These are phyloP conservation scores for Hemistola chrysoprasaria DNA, from an alignment of 2,888 invertebrate genomes.

Conservation along the genomic window DNA sequence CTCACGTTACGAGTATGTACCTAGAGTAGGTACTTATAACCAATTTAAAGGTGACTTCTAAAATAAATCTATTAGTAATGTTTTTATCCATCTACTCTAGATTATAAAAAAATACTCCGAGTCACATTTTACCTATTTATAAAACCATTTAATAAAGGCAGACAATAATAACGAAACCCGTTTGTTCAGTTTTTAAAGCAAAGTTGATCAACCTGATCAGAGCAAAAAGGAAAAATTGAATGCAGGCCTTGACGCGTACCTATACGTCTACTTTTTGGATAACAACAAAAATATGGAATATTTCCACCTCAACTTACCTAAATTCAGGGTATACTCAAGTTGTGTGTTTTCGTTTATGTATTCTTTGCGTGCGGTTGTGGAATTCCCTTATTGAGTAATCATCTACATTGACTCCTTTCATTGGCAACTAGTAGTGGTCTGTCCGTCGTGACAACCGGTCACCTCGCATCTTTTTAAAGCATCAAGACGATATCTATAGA, in stretches of 20 bases:
- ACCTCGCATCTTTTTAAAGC: slow-evolving; percentile 13
- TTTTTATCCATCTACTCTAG: too few relatives aligned
- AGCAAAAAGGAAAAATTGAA: slow-evolving; percentile 4
- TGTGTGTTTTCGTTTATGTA: slow-evolving; percentile 5
- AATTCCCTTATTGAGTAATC: slow-evolving; percentile 50
- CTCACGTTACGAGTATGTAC: too few relatives aligned
- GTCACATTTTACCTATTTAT: slow-evolving; percentile 3
- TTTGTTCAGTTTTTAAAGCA: neutral
- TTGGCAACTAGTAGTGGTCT: slow-evolving; percentile 23
- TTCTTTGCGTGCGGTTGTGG: slow-evolving; percentile 29
- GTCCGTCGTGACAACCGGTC: slow-evolving; percentile 23
- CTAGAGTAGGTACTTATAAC: too few relatives aligned
- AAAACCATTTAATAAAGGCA: slow-evolving; percentile 1
- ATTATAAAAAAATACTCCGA: too few relatives aligned
- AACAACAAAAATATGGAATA: too few relatives aligned
- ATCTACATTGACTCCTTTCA: slow-evolving; percentile 22
- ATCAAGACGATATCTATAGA: slow-evolving; percentile 14
- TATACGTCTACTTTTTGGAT: too few relatives aligned
- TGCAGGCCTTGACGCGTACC: neutral
- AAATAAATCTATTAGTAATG: too few relatives aligned
- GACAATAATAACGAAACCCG: slow-evolving; percentile 7
- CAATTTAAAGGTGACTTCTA: too few relatives aligned
- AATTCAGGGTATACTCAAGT: too few relatives aligned
- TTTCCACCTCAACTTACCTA: too few relatives aligned
- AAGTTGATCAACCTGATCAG: slow-evolving; percentile 17